These are phyloP conservation scores for Drosophila navojoa DNA, from an alignment of 1,140 invertebrate genomes.

Conservation along the genomic window DNA sequence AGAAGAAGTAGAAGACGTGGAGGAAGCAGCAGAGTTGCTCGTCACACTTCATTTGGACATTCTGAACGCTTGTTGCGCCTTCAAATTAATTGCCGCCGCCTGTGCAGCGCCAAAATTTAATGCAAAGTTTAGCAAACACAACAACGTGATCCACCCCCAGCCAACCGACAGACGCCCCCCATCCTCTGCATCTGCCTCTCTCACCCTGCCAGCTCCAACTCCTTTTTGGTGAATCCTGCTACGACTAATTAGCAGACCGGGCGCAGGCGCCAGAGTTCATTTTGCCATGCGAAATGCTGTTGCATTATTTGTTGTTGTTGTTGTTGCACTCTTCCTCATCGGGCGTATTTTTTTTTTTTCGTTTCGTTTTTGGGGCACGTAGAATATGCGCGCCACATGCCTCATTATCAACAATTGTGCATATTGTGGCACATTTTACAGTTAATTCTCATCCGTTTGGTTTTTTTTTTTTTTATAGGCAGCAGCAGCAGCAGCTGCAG, in stretches of 20 bases:
- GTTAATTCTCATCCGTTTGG: conserved; percentile 57
- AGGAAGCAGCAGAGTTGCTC: conserved; percentile 19
- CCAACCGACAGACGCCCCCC: not conserved
- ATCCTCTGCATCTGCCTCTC: not conserved
- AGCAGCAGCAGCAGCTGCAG: conserved; percentile 31
- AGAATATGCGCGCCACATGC: conserved; percentile 65
- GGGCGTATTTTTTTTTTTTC: not conserved
- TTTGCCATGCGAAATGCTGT: conserved; percentile 6
- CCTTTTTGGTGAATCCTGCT: conserved; percentile 16
- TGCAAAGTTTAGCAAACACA: conserved; percentile 80
- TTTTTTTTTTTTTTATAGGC: not conserved
- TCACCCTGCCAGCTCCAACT: not conserved
- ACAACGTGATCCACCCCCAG: conserved; percentile 36
- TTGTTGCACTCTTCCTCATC: not conserved
- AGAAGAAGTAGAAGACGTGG: no score
- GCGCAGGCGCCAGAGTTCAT: conserved; percentile 69
- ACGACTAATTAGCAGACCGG: conserved; percentile 68
- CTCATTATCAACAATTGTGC: conserved; percentile 79
- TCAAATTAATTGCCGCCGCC: conserved; percentile 79
- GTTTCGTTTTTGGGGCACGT: conserved; percentile 16
- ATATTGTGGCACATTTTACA: conserved; percentile 79
- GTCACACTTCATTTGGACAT: conserved; percentile 78
- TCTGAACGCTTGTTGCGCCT: conserved; percentile 80
- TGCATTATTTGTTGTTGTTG: not conserved
- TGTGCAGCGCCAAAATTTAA: conserved; percentile 78